Conservation (phyloP, 2,797 vertebrate genomes). For the Tokudaia tokunoshimensis region DNA sequence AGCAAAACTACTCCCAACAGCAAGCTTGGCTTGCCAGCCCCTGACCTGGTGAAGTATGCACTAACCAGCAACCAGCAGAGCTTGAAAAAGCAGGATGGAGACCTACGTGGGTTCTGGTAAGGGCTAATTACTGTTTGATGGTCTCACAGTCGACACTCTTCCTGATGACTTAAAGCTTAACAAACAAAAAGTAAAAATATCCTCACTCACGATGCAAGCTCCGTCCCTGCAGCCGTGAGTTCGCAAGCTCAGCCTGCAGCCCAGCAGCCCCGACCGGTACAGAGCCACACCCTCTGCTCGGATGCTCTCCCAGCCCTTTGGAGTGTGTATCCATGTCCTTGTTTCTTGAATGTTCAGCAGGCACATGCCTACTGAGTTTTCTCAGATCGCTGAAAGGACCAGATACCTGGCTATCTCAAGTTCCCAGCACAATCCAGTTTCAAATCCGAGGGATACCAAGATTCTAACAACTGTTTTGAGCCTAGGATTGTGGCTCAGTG, state of each 20-base stretch:
- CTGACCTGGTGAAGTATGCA: not conserved
- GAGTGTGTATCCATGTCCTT: not conserved
- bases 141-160: not conserved
- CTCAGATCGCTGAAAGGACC: not conserved
- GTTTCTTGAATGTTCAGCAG: not conserved
- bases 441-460: not conserved
- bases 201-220: not conserved
- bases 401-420: not conserved
- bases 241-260: not conserved
- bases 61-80: not conserved
- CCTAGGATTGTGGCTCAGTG: not conserved
- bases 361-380: not conserved
- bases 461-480: not conserved
- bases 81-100: not conserved
- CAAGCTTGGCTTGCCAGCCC: not conserved
- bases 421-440: not conserved
- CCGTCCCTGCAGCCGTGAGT: not conserved
- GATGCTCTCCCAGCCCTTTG: not conserved
- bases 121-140: not conserved
- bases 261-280: not conserved
- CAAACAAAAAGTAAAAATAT: not conserved
- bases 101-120: not conserved
- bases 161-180: not conserved
- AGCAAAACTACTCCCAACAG: not conserved
- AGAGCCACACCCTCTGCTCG: not conserved